Conservation (phyloP, 2,797 vertebrate genomes). For the Acipenser oxyrinchus region DNA sequence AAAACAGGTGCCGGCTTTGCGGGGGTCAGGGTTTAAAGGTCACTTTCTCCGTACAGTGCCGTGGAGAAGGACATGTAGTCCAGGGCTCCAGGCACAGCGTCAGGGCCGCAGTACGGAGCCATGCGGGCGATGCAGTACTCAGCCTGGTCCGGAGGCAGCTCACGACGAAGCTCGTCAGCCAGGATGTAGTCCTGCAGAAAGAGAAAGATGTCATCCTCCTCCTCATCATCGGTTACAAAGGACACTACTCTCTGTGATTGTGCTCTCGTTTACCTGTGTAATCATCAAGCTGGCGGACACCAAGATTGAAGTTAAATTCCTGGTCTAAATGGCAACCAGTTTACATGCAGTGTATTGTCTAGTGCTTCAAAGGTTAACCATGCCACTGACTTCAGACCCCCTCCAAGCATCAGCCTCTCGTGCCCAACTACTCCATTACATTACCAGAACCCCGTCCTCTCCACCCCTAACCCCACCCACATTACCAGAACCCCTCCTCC, state of each 20-base stretch:
- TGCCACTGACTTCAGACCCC: too few species aligned
- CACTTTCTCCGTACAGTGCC: conserved; percentile 95
- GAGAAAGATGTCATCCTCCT: too few species aligned
- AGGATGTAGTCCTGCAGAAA: conserved; percentile 83
- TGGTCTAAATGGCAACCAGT: too few species aligned
- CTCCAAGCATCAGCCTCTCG: too few species aligned
- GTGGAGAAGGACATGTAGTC: conserved; percentile 99
- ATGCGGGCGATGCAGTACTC: conserved; percentile 94
- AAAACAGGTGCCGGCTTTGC: conserved; percentile 21
- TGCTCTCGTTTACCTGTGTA: too few species aligned
- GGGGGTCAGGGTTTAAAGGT: conserved; percentile 72
- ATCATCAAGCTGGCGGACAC: too few species aligned
- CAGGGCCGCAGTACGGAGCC: conserved; percentile 74
- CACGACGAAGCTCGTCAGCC: conserved; percentile 83
- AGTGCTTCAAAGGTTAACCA: too few species aligned
- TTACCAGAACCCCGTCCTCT: too few species aligned
- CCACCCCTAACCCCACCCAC: neutral
- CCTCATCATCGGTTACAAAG: neutral
- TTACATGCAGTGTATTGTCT: too few species aligned
- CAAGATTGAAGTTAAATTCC: too few species aligned
- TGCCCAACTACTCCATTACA: too few species aligned
- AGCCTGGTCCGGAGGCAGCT: conserved; percentile 91
- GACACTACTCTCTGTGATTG: neutral
- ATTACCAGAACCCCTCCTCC: neutral
- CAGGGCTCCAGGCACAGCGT: conserved; percentile 79